These are phyloP conservation scores for Peromyscus aztecus DNA, from an alignment of 2,797 vertebrate genomes.

Conservation along the genomic window DNA sequence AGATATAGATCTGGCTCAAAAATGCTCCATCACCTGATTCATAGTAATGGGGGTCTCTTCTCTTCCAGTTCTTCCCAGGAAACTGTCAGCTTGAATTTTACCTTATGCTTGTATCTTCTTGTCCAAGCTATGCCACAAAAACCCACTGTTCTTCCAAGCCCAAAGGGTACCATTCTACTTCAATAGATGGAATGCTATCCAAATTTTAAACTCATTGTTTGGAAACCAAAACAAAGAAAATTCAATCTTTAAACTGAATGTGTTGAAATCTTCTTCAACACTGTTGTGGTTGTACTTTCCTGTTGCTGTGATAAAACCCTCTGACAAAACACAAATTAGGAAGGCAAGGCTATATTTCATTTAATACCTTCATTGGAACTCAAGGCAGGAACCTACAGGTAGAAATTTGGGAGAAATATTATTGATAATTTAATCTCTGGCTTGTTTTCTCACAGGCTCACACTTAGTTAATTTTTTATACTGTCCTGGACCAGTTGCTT, in stretches of 20 bases:
- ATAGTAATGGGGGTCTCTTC: fast-evolving
- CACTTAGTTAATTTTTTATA: neutral
- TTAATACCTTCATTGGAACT: neutral
- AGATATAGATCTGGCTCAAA: neutral
- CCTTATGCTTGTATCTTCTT: neutral
- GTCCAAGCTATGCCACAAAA: neutral
- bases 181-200: neutral
- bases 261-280: neutral
- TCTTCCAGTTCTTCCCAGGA: neutral
- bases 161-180: neutral
- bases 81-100: neutral
- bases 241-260: neutral
- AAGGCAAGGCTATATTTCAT: neutral
- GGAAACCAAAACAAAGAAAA: neutral
- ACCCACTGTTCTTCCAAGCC: too few relatives aligned
- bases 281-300: neutral
- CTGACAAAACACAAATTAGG: neutral
- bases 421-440: neutral
- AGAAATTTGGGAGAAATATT: neutral
- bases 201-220: neutral
- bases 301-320: neutral
- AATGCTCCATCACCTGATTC: neutral
- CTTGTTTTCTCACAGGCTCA: neutral
- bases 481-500: neutral
- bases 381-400: neutral